Base-by-base conservation (phyloP, 2,113 vertebrate genomes). In the Bos taurus region DNA sequence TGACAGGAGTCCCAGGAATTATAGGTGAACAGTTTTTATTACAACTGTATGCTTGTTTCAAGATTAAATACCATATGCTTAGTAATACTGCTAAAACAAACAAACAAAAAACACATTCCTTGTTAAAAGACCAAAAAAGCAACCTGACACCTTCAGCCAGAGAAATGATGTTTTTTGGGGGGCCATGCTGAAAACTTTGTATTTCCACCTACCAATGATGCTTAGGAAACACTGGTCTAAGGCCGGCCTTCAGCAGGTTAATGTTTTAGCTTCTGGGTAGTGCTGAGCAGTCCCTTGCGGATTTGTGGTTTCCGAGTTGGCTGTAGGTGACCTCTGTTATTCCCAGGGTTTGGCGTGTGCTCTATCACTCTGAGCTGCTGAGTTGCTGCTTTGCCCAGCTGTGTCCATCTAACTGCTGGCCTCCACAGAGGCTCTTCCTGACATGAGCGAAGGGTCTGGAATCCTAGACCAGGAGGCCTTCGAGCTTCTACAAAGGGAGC, bases 251-350 rank as follows among this genome's bases (percentile, higher is more conserved):
- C 4, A 88, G 82, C 36, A 93, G 83, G 80, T 88, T 64, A 19
- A 80, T 0, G 4, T 59, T 86, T n/a, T 23, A 6, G 25, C 67
- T 84, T 77, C 60, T 26, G 16, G 36, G 56, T 83, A 60, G 71
- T 43, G 33, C 71, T 14, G 50, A 86, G 82, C 19, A 23, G 77
- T 46, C 56, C 85, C 90, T 40, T 10, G 10, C 13, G 8, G 48
- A 80, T 84, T 33, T 93, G 92, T 92, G 94, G 90, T 94, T 97
- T 97, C 90, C 77, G 54, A 50, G 57, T 93, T 93, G 78, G 87
- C 86, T 93, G 77, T 30, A 89, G 86, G 83, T 88, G 92, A 80
- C 95, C 90, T 90, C 95, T 8, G 80, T 52, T 92, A 52, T 57
- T 97, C 90, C 81, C 64, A n/a, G 81, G 46, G 84, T 71, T 90